Evolutionary conservation across 2,797 vertebrate genomes (phyloP).

Genomic region (Vireo griseus): DNA sequence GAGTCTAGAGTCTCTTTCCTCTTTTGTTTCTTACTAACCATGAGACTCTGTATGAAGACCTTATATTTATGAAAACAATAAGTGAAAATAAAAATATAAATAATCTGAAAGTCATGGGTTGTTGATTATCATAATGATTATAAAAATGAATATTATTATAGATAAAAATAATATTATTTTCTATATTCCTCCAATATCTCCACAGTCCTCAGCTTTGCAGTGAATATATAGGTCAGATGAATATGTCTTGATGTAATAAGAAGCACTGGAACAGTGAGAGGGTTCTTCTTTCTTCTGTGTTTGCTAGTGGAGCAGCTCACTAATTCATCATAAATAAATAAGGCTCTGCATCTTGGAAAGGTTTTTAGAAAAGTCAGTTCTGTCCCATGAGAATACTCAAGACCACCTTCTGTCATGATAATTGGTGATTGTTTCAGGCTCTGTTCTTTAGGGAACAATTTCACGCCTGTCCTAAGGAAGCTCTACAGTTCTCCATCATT

Average conservation of each 20-base stretch:
- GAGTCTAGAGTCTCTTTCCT: neutral
- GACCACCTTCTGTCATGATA: neutral
- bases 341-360: neutral
- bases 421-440: neutral
- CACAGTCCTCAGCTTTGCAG: neutral
- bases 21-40: neutral
- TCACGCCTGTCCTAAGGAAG: neutral
- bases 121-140: neutral
- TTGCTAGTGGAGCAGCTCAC: neutral
- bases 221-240: neutral
- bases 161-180: neutral
- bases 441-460: neutral
- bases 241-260: fast-evolving
- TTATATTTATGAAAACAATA: neutral
- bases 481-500: neutral
- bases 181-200: neutral
- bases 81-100: neutral
- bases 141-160: neutral
- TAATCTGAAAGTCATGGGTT: neutral
- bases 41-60: neutral
- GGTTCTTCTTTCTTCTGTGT: neutral
- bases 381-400: neutral
- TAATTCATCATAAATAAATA: neutral
- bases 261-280: neutral
- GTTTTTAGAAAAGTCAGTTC: neutral